phyloP scores from a whole-genome alignment of 2,888 invertebrate species.

The Eudemis profundana region DNA sequence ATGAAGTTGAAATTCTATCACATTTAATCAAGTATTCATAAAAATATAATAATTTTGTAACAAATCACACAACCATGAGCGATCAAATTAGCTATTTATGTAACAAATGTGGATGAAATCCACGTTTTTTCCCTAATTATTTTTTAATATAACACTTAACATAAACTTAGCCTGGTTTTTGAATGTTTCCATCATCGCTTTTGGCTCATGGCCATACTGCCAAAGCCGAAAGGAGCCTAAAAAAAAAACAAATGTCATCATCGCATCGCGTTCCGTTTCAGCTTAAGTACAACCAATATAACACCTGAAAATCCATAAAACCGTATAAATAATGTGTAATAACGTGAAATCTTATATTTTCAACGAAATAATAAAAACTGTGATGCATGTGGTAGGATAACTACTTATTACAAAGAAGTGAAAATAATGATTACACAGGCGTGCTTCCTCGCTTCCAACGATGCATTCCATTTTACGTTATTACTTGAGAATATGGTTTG shows the following conservation, averaged over 20 bases:
- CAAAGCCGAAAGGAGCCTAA: neutral
- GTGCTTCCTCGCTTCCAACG: no score
- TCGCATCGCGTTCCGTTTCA: slow-evolving; percentile 12
- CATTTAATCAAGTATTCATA: no score
- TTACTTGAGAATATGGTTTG: slow-evolving; percentile 8
- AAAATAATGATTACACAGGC: neutral
- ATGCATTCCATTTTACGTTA: slow-evolving; percentile 12
- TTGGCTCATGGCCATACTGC: neutral
- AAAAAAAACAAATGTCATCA: neutral
- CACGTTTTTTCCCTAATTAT: neutral
- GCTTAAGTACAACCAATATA: neutral
- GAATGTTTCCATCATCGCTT: neutral
- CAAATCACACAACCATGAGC: no score
- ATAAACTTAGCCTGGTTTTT: neutral
- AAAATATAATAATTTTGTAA: no score
- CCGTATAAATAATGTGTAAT: no score
- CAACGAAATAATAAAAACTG: no score
- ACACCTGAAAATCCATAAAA: no score
- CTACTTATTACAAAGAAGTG: neutral
- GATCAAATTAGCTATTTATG: no score
- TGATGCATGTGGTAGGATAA: neutral
- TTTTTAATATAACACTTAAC: neutral
- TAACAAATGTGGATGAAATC: neutral
- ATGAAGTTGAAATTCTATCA: neutral
- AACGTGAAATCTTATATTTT: no score